Base-by-base conservation (phyloP, 2,113 vertebrate genomes). In the Probosciger aterrimus region DNA sequence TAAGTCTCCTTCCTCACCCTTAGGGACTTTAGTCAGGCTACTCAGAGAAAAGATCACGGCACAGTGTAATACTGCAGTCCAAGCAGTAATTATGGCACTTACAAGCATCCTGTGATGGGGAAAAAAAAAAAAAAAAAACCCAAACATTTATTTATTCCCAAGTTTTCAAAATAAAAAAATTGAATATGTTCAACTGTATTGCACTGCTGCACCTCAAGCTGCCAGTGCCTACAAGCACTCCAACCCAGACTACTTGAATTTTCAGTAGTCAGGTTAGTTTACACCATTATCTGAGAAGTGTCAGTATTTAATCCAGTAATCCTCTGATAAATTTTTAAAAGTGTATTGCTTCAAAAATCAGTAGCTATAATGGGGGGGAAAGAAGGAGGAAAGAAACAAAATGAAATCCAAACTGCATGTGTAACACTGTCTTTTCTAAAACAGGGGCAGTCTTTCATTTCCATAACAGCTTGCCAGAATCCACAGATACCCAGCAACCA, bases 351-450 rank as follows among this genome's bases (percentile, higher is more conserved):
- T 74, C 55, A 39, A 76, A 85, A 80, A 77, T 46, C 20, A 55
- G 15, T 53, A 55, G 30, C 37, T 67, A 27, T 23, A 49, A 5
- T 28, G 18, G 31, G 15, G 35, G 7, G 50, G 9, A 52, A 43
- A 9, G 10, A 9, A 2, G 5, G 11, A 31, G 30, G 4, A 17
- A 60, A 73, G 0, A 49, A 19, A 18, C 4, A 7, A 27, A 73
- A n/a, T 22, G 0, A 47, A 89, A 39, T 4, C 1, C 39, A 41
- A 77, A 59, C 12, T n/a, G 1, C 27, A 28, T 24, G 11, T 46
- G 5, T n/a, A 57, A 50, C 9, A 27, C 9, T 16, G 3, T 25
- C 14, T 65, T 55, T 69, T 62, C 49, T 77, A 47, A 33, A 77
- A 37, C 5, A 47, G 11, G 9, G 9, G 1, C 6, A 88, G 35